Evolutionary conservation across 1,140 invertebrate species (phyloP).

Genomic region (Aphelenchoides avenae): DNA sequence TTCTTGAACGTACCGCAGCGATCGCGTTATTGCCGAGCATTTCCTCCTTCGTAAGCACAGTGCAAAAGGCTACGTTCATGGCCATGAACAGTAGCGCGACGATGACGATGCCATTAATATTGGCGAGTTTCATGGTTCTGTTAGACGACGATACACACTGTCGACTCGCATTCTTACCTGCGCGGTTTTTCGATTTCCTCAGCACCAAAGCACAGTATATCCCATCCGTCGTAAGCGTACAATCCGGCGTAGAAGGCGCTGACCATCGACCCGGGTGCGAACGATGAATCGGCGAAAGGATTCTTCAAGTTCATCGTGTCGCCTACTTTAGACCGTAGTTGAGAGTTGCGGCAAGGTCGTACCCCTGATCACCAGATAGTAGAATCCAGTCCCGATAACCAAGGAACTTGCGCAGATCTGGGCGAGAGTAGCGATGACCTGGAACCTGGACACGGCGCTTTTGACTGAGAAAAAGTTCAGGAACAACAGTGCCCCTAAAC

Average conservation of each 20-base stretch:
- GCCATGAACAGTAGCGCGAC: slow-evolving; percentile 44
- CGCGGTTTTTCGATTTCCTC: slow-evolving; percentile 50
- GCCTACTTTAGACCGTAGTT: too few species aligned
- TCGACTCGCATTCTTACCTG: slow-evolving; percentile 12
- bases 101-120: slow-evolving; percentile 41
- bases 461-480: slow-evolving; percentile 43
- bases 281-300: slow-evolving; percentile 37
- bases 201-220: slow-evolving; percentile 49
- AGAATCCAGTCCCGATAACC: slow-evolving; percentile 36
- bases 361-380: slow-evolving; percentile 36
- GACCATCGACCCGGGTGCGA: slow-evolving; percentile 16
- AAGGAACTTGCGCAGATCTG: slow-evolving; percentile 34
- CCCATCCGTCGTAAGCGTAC: slow-evolving; percentile 43
- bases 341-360: too few species aligned
- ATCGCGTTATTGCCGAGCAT: slow-evolving; percentile 35
- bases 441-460: slow-evolving; percentile 41
- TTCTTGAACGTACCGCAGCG: slow-evolving; percentile 36
- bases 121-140: slow-evolving; percentile 48
- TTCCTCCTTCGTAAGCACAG: slow-evolving; percentile 34
- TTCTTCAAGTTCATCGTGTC: slow-evolving; percentile 42
- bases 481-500: slow-evolving; percentile 31
- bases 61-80: slow-evolving; percentile 42
- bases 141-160: too few species aligned
- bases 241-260: slow-evolving; percentile 45
- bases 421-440: slow-evolving; percentile 47